Base-by-base conservation (phyloP, 2,888 invertebrate species). In the Seira ritae region DNA sequence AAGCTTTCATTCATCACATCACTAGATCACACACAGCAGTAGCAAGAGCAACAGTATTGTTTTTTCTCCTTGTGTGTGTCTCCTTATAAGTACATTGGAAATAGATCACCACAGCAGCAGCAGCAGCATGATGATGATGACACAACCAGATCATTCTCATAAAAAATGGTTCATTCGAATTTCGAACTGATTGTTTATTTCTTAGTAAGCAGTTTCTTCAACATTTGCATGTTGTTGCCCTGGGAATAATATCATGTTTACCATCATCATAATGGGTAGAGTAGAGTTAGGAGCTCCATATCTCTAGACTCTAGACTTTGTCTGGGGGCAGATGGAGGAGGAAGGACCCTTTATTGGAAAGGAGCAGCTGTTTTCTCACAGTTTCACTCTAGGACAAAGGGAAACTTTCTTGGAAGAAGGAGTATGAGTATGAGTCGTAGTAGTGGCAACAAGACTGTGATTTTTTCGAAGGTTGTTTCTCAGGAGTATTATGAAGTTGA, bases 291-390 rank as follows among this genome's bases (percentile, higher is more conserved):
- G 42, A 42, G 42, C n/a, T n/a, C n/a, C n/a, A n/a, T n/a, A n/a
- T n/a, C n/a, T n/a, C n/a, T n/a, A 42, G 12, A 42, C 42, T 42
- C 42, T 42, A n/a, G n/a, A n/a, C n/a, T n/a, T 42, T 4, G 42
- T 42, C 4, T 42, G 4, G 42, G 42, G 6, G 42, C 42, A 42
- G 42, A 42, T 42, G 42, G 42, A 8, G 20, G 2, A 72, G 24
- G n/a, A n/a, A n/a, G 42, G 42, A 42, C 42, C 42, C 42, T 42
- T 42, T 42, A 8, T 42, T 42, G 12, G 6, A 42, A 22, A 50
- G 24, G 19, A 83, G 83, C 83, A 83, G 83, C 83, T 83, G 83
- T 74, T 83, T 83, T 83, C 83, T 83, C 83, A 83, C 83, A 65
- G 55, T 79, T 19, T 22, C n/a, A 20, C 42, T n/a, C n/a, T n/a